Evolutionary conservation across 1,140 invertebrate genomes (phyloP).

Genomic region (Bilobella aurantiaca): DNA sequence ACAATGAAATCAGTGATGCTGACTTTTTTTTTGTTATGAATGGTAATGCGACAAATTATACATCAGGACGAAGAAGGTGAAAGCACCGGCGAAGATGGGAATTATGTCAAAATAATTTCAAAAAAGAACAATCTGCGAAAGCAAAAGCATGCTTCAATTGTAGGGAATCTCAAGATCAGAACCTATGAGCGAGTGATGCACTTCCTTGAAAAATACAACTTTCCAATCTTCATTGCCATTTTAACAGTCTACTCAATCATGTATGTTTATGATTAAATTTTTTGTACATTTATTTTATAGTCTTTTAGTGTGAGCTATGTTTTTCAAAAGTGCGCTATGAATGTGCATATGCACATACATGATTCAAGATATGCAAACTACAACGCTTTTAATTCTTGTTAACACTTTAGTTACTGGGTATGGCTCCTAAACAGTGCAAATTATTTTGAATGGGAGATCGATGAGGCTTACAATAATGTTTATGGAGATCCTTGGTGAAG

Average conservation of each 20-base stretch:
- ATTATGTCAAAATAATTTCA: neutral
- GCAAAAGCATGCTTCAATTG: no score
- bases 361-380: neutral
- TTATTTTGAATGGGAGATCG: constrained; percentile 4
- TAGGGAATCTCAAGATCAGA: no score
- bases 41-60: no score
- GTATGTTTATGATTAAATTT: no score
- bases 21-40: neutral
- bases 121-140: no score
- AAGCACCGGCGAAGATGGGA: neutral
- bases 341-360: neutral
- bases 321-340: no score
- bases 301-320: no score
- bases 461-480: neutral
- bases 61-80: neutral
- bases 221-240: constrained; percentile 2
- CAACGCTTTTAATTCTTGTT: constrained; percentile 7
- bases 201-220: constrained; percentile 7
- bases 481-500: neutral
- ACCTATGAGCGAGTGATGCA: neutral
- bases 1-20: neutral
- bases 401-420: constrained; percentile 18
- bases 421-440: constrained; percentile 13
- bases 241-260: neutral
- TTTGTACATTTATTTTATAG: no score